These are phyloP conservation scores for Melitaea athalia DNA, from an alignment of 2,888 invertebrate species.

Conservation along the genomic window DNA sequence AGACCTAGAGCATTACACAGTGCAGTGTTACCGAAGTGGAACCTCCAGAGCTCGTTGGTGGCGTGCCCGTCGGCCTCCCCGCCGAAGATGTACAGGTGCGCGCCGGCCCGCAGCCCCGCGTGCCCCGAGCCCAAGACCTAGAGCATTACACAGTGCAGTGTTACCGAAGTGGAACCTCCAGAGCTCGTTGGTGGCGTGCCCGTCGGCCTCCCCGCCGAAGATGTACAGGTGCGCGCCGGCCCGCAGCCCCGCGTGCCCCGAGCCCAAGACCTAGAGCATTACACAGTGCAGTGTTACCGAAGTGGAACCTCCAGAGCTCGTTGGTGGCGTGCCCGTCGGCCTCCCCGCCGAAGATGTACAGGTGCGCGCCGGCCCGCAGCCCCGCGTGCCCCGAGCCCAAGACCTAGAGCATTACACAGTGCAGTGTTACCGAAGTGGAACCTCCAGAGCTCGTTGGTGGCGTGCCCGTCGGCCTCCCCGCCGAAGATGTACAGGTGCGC, in stretches of 20 bases:
- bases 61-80: conserved; percentile 88
- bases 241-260: too few relatives aligned
- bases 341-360: conserved; percentile 92
- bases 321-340: conserved; percentile 86
- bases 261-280: too few relatives aligned
- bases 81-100: conserved; percentile 90
- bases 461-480: conserved; percentile 87
- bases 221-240: conserved; percentile 87
- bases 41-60: conserved; percentile 91
- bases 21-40: conserved; percentile 85
- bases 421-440: conserved; percentile 87
- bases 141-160: not conserved
- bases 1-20: too few relatives aligned
- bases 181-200: conserved; percentile 87
- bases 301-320: conserved; percentile 92
- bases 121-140: too few relatives aligned
- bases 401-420: too few relatives aligned
- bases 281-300: conserved; percentile 75
- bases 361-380: conserved; percentile 84
- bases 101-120: too few relatives aligned
- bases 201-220: conserved; percentile 89
- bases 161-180: conserved; percentile 92
- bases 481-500: conserved; percentile 91
- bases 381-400: too few relatives aligned
- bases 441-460: conserved; percentile 90